Evolutionary conservation across 1,140 invertebrate genomes (phyloP).

Genomic region (Oncopodura yosiiana): DNA sequence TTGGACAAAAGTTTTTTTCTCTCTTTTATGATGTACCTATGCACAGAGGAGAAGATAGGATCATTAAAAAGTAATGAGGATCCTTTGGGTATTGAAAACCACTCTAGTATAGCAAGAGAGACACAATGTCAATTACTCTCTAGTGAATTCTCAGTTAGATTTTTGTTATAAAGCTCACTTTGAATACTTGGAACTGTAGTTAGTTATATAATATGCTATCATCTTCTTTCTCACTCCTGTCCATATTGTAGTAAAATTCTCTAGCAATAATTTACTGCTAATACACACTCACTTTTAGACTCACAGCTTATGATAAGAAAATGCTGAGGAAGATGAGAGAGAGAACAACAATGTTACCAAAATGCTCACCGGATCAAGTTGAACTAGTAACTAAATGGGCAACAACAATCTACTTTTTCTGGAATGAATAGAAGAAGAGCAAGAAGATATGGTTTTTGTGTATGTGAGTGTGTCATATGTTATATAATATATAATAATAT

Average conservation of each 20-base stretch:
- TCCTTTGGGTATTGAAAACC: slow-evolving; percentile 3
- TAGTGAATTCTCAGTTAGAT: not conserved
- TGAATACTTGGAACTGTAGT: too few relatives aligned
- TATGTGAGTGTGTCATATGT: not conserved
- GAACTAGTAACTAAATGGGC: slow-evolving; percentile 8
- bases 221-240: too few relatives aligned
- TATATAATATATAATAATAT: not conserved
- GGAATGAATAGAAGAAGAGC: too few relatives aligned
- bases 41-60: not conserved
- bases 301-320: not conserved
- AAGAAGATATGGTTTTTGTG: too few relatives aligned
- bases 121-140: slow-evolving; percentile 19
- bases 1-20: too few relatives aligned
- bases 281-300: not conserved
- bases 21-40: not conserved
- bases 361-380: slow-evolving; percentile 7
- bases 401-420: slow-evolving; percentile 11
- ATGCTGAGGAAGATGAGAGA: not conserved
- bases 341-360: not conserved
- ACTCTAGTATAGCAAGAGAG: not conserved
- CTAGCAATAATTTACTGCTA: too few relatives aligned
- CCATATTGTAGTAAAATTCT: too few relatives aligned
- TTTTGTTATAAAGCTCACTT: not conserved
- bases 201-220: too few relatives aligned
- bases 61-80: slow-evolving; percentile 18